These are phyloP conservation scores for Lipotes vexillifer DNA, from an alignment of 2,113 vertebrate species.

Conservation along the genomic window DNA sequence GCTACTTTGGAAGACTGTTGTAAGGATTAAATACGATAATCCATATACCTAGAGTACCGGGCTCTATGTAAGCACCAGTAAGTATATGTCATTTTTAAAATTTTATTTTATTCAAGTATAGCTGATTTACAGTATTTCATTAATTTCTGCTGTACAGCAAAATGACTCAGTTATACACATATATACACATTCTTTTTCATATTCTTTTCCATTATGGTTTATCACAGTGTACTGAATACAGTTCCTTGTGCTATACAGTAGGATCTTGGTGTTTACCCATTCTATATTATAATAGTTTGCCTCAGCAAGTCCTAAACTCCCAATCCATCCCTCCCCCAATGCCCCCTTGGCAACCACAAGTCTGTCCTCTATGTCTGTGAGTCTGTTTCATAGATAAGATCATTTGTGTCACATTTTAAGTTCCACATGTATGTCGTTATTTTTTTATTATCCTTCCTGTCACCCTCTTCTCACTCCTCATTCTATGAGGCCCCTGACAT, in stretches of 20 bases:
- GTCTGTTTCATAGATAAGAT: neutral
- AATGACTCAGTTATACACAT: neutral
- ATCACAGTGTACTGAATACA: neutral
- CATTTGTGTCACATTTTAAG: neutral
- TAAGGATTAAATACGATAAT: neutral
- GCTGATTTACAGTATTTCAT: neutral
- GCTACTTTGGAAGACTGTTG: neutral
- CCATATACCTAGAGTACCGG: neutral
- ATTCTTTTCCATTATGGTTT: neutral
- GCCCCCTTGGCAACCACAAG: neutral
- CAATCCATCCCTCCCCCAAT: neutral
- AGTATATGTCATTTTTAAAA: neutral
- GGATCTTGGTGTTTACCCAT: neutral
- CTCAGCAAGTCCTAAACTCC: neutral
- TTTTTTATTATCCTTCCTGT: neutral
- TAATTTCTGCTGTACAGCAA: neutral
- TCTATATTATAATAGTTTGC: neutral
- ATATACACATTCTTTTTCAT: neutral
- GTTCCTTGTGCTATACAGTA: neutral
- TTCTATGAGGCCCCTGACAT: neutral
- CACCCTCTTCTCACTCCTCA: neutral
- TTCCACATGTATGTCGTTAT: neutral
- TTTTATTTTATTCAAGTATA: neutral
- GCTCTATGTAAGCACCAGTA: neutral
- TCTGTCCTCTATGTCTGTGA: neutral